phyloP scores from a whole-genome alignment of 2,888 invertebrate genomes.

The Myopa tessellatipennis region DNA sequence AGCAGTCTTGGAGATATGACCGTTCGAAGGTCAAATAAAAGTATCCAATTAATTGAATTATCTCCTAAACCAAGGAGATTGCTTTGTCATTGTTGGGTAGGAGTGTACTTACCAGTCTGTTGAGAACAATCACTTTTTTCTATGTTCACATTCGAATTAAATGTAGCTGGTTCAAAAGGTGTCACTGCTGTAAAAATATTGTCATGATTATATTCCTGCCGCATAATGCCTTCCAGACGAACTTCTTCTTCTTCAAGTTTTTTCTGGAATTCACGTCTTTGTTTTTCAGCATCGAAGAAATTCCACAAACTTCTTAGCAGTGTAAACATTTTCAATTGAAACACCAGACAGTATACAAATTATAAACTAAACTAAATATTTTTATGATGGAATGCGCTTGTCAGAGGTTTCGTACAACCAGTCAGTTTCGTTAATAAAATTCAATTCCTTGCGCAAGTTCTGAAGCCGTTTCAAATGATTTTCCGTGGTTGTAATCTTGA shows the following conservation, averaged over 20 bases:
- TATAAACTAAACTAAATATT: background rate
- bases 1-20: too few species aligned
- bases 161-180: constrained; percentile 10
- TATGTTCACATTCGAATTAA: constrained; percentile 9
- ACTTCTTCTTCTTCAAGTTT: constrained; percentile 68
- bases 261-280: constrained; percentile 58
- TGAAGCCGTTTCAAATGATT: constrained; percentile 79
- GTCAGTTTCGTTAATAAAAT: constrained; percentile 81
- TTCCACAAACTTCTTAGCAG: constrained; percentile 67
- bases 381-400: constrained; percentile 64
- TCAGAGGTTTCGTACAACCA: constrained; percentile 83
- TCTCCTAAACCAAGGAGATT: background rate
- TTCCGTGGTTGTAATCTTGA: constrained; percentile 73
- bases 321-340: constrained; percentile 67
- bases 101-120: constrained; percentile 51
- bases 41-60: too few species aligned
- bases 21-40: too few species aligned
- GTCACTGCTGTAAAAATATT: constrained; percentile 37
- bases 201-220: constrained; percentile 48
- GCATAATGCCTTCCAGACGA: constrained; percentile 65
- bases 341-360: background rate
- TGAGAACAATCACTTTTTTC: constrained; percentile 53
- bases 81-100: too few species aligned
- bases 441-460: constrained; percentile 78
- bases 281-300: constrained; percentile 61